Percentiles rank a stretch among this genome's conserved stretches.
Conservation (phyloP, 2,113 vertebrate species). For the Phodopus roborovskii region DNA sequence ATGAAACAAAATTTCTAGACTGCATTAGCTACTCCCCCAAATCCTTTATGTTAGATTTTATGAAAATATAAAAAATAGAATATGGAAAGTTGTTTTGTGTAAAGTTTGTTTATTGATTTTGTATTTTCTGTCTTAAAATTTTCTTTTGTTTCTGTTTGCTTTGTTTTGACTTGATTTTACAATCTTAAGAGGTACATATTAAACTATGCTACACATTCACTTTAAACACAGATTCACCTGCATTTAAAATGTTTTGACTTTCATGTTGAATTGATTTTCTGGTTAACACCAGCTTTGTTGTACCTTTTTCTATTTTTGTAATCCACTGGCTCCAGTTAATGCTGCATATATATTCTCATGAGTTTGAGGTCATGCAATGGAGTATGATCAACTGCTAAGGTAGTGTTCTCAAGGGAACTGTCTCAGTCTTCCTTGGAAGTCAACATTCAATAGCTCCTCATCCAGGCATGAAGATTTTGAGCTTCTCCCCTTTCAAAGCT, state of each 20-base stretch:
- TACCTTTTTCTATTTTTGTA: not conserved
- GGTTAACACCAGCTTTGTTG: not conserved
- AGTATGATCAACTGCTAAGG: not conserved
- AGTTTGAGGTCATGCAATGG: not conserved
- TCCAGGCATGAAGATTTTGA: not conserved
- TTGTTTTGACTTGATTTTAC: not conserved
- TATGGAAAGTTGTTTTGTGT: not conserved
- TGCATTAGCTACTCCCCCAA: not conserved
- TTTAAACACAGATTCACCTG: not conserved
- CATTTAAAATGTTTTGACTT: not conserved
- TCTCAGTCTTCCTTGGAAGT: not conserved
- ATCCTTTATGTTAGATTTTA: not conserved
- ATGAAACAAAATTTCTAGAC: too few species aligned
- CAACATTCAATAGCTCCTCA: not conserved
- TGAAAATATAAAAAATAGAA: not conserved
- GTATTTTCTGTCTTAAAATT: not conserved
- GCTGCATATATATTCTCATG: not conserved
- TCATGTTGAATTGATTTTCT: not conserved
- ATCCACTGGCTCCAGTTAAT: not conserved
- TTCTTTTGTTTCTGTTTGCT: not conserved
- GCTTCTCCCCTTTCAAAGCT: not conserved
- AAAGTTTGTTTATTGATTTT: not conserved
- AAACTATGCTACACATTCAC: not conserved
- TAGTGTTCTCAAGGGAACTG: not conserved
- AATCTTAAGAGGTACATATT: not conserved